Evolutionary conservation across 2,113 vertebrate species (phyloP).

Genomic region (mouse (Mus musculus)): GRCm39 chr12:39219501-39220000

Average conservation of each 20-base stretch:
- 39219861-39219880: not conserved
- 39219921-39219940: not conserved
- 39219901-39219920: not conserved
- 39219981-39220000: not conserved
- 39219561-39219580: not conserved
- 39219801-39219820: not conserved
- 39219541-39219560: not conserved
- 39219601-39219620: not conserved
- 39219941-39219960: not conserved
- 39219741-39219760: not conserved
- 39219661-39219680: not conserved
- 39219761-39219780: not conserved
- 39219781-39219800: not conserved
- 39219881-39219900: not conserved
- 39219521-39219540: not conserved
- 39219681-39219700: not conserved
- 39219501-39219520: not conserved
- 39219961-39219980: not conserved
- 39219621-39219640: not conserved
- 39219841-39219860: not conserved
- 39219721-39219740: not conserved
- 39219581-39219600: not conserved
- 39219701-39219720: not conserved
- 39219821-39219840: slow-evolving; percentile 40
- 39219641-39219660: not conserved